phyloP scores from a whole-genome alignment of 2,888 invertebrate genomes.

The Andricus curvator region DNA sequence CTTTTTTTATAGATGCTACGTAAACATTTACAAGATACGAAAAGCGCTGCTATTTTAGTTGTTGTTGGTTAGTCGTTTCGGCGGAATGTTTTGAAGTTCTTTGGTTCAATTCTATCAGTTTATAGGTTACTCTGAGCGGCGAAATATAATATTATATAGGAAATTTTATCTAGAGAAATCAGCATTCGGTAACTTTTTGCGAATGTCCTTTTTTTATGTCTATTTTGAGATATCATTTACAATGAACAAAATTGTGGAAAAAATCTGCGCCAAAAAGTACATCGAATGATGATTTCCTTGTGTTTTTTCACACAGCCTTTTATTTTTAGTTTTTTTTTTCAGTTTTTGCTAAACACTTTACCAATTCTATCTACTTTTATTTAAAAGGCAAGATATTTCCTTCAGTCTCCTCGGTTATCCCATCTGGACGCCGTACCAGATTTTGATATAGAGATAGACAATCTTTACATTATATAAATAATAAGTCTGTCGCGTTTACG shows the following conservation, averaged over 20 bases:
- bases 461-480: constrained; percentile 51
- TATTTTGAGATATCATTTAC: neutral
- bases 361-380: constrained; percentile 27
- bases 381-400: constrained; percentile 72
- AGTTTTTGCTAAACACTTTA: neutral
- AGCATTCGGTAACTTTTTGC: neutral
- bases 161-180: neutral
- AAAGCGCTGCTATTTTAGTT: neutral
- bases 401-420: constrained; percentile 72
- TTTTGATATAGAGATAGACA: constrained; percentile 61
- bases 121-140: neutral
- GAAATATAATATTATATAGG: neutral
- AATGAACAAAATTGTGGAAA: neutral
- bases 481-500: constrained; percentile 54
- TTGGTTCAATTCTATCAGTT: constrained; percentile 19
- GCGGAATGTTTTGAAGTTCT: constrained; percentile 30
- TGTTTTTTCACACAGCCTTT: neutral
- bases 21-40: constrained; percentile 16
- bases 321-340: neutral
- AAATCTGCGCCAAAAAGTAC: neutral
- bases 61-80: constrained; percentile 5
- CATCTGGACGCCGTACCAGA: constrained; percentile 66
- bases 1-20: constrained; percentile 2
- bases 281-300: neutral
- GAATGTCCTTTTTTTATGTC: neutral